Conservation (phyloP, 2,888 invertebrate species). For the Dinocampus coccinellae region DNA sequence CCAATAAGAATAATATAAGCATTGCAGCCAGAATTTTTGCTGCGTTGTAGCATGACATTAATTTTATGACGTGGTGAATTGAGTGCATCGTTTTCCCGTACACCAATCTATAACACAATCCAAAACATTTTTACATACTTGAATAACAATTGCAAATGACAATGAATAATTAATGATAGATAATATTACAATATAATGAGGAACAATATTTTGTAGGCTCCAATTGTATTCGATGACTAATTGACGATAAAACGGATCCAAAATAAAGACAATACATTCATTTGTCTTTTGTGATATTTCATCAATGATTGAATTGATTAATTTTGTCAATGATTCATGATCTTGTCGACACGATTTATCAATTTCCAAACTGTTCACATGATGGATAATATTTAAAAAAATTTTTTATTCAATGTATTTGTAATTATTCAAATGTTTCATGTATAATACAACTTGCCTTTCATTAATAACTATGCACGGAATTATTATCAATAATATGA, state of each 20-base stretch:
- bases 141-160: too few relatives aligned
- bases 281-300: conserved; percentile 53
- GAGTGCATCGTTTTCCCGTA: conserved; percentile 60
- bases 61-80: conserved; percentile 50
- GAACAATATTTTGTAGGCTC: conserved; percentile 23
- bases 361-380: conserved; percentile 22
- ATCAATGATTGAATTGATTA: conserved; percentile 52
- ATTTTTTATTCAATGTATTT: neutral
- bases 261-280: conserved; percentile 59
- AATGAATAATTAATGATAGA: too few relatives aligned
- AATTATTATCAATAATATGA: conserved; percentile 28
- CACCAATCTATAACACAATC: conserved; percentile 50
- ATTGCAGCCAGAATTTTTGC: conserved; percentile 77
- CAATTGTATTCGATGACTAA: conserved; percentile 46
- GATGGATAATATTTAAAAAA: neutral
- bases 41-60: conserved; percentile 48
- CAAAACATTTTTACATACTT: too few relatives aligned
- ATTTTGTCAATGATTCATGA: conserved; percentile 46
- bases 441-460: conserved; percentile 21
- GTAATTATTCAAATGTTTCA: neutral
- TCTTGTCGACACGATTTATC: conserved; percentile 30
- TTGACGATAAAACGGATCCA: conserved; percentile 57
- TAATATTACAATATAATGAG: conserved; percentile 11
- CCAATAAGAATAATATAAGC: conserved; percentile 79
- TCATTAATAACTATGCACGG: conserved; percentile 13